Conservation (phyloP, 2,113 vertebrate species). For the Peucedramus taeniatus region DNA sequence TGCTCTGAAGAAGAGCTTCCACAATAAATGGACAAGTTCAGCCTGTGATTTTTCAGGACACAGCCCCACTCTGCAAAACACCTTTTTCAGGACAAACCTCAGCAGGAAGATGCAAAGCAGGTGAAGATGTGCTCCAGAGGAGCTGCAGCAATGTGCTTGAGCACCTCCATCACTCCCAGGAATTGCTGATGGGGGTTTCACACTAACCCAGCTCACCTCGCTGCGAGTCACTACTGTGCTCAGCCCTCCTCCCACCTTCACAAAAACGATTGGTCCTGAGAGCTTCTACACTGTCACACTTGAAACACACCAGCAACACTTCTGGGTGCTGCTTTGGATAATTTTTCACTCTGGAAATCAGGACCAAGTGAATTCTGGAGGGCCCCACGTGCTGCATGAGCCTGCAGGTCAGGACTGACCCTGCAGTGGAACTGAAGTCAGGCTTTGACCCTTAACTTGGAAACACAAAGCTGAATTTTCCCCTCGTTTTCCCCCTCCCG, state of each 20-base stretch:
- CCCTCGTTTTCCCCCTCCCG: not conserved
- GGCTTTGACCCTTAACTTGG: conserved; percentile 37
- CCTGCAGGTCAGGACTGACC: not conserved
- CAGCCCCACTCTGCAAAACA: not conserved
- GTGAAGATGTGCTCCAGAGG: not conserved
- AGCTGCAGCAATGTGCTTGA: not conserved
- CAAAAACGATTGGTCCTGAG: not conserved
- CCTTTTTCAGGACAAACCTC: not conserved
- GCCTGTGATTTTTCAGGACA: not conserved
- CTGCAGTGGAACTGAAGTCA: not conserved
- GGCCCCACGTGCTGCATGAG: not conserved
- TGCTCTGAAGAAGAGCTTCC: not conserved
- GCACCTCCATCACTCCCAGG: not conserved
- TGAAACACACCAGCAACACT: not conserved
- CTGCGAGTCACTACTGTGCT: not conserved
- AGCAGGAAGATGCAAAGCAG: not conserved
- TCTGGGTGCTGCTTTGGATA: not conserved
- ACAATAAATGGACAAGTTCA: not conserved
- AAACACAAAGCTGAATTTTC: conserved; percentile 40
- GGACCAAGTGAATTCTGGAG: not conserved
- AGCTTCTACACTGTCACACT: not conserved
- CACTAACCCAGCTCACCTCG: not conserved
- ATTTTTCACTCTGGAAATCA: not conserved
- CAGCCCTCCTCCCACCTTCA: not conserved
- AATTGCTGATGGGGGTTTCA: not conserved